These are phyloP conservation scores for Urocyon cinereoargenteus DNA, from an alignment of 2,797 vertebrate species.

Conservation along the genomic window DNA sequence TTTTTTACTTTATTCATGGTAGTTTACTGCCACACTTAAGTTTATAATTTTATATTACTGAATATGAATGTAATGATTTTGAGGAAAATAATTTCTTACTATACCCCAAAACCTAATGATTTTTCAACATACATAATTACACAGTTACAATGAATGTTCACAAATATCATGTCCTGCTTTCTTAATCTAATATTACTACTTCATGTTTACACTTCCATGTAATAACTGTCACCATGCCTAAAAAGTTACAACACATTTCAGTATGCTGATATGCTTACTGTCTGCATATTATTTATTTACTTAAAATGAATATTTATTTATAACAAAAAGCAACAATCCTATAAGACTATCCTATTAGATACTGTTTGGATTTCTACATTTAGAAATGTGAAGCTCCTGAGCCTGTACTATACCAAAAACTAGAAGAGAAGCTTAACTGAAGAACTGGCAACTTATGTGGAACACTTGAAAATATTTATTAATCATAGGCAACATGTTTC, in stretches of 20 bases:
- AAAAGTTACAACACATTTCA: not conserved
- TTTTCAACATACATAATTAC: constrained; percentile 6
- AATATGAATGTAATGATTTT: constrained; percentile 37
- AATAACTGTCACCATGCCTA: not conserved
- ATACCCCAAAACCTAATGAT: not conserved
- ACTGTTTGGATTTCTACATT: constrained; percentile 25
- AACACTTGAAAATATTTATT: constrained; percentile 70
- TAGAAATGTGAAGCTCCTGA: not conserved
- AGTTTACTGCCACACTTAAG: constrained; percentile 16
- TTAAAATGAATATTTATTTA: not conserved
- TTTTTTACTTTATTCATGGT: not conserved
- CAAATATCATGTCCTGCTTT: not conserved
- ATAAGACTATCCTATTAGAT: not conserved
- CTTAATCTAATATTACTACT: not conserved
- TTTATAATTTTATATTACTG: constrained; percentile 16
- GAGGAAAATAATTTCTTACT: constrained; percentile 54
- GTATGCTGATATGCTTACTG: not conserved
- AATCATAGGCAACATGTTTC: constrained; percentile 45
- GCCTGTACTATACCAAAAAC: not conserved
- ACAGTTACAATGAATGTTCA: not conserved
- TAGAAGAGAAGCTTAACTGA: constrained; percentile 26
- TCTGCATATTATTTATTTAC: not conserved
- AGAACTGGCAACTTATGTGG: constrained; percentile 38
- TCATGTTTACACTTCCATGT: not conserved
- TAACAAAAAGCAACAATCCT: not conserved